Evolutionary conservation across 2,113 vertebrate genomes (phyloP).

Genomic region (Theropithecus gelada): DNA sequence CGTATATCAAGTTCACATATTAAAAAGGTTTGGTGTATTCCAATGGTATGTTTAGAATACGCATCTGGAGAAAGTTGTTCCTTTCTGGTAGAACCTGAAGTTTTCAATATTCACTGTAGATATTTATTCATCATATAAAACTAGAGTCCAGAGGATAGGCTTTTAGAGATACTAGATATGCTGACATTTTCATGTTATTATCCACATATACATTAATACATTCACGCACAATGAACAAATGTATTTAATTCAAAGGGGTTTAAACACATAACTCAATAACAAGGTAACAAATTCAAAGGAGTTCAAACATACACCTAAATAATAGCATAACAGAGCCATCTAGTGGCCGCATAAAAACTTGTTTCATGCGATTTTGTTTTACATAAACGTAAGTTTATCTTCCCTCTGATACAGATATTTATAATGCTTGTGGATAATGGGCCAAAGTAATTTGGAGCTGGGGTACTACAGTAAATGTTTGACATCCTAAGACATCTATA

Average conservation of each 20-base stretch:
- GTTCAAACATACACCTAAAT: background rate
- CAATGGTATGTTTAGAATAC: background rate
- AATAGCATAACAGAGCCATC: constrained; percentile 45
- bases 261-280: background rate
- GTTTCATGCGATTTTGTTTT: background rate
- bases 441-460: background rate
- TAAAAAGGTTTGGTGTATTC: background rate
- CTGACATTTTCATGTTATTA: constrained; percentile 10
- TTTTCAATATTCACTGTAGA: background rate
- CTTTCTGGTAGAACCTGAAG: background rate
- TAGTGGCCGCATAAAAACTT: constrained; percentile 26
- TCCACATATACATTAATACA: background rate
- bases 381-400: background rate
- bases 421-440: background rate
- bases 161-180: background rate
- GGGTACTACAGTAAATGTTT: background rate
- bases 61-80: background rate
- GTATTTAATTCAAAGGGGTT: background rate
- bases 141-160: background rate
- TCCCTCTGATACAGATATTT: background rate
- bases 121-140: background rate
- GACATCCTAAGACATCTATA: background rate
- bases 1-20: background rate
- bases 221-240: background rate
- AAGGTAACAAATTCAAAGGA: background rate